Base-by-base conservation (phyloP, 2,888 invertebrate genomes). In the Tinea semifulvella region DNA sequence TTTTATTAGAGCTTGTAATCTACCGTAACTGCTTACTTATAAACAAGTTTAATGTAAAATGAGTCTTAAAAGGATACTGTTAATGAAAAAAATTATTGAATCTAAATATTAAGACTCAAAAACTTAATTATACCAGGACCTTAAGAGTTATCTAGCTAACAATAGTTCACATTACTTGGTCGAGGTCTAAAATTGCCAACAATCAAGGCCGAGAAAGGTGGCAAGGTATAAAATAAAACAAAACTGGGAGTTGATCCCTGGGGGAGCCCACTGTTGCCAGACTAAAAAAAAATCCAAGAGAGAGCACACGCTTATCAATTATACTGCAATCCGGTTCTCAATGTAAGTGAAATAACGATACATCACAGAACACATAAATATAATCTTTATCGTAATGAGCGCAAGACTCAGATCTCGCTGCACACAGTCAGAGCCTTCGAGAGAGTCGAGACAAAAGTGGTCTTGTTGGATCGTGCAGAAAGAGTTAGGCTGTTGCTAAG, bases 251-350 rank as follows among this genome's bases (percentile, higher is more conserved):
- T 43, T 45, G 50, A 47, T 48, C 55, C 55, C 53, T 53, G 51
- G 43, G 49, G 53, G 51, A 55, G 56, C 31, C 31, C 31, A 31
- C 31, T 31, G n/a, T 31, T 31, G 50, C 52, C 51, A 47, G 49
- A 48, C 49, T 46, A 42, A 31, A 27, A 43, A 26, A 20, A 42
- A 53, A 52, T 52, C 55, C 53, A 31, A 31, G 31, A 31, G 31
- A 31, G 20, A 25, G 54, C 53, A 54, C 53, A 52, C 53, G 49
- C 52, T 52, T 58, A 58, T 58, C 58, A 58, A 58, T 57, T 58
- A 57, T 58, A 56, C 57, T 49, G 49, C 50, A 53, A 31, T 52
- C 58, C 57, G 57, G 58, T 58, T 58, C 52, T 52, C 53, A 49
- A 49, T 49, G 53, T 52, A 54, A 56, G 57, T 53, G 54, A 53